Evolutionary conservation across 2,888 invertebrate genomes (phyloP).

Genomic region (Trachelus tabidus): DNA sequence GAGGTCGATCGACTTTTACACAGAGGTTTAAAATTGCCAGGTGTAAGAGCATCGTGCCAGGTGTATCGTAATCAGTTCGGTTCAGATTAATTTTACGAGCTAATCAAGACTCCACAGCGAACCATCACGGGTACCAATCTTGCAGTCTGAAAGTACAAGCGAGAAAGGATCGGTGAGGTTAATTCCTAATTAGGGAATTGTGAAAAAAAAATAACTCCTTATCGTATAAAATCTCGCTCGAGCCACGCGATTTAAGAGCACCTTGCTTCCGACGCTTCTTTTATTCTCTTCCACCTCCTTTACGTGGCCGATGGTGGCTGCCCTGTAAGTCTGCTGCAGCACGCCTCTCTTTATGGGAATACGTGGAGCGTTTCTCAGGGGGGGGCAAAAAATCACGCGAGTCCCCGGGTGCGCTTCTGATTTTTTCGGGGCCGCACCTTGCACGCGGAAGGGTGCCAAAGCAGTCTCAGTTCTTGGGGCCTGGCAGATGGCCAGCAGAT

Average conservation of each 20-base stretch:
- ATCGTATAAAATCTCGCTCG: background rate
- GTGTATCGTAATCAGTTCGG: constrained; percentile 9
- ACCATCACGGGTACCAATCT: too few relatives aligned
- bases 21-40: constrained; percentile 19
- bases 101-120: constrained; percentile 26
- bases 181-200: constrained; percentile 32
- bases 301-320: too few relatives aligned
- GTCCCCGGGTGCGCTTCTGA: constrained; percentile 7
- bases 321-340: too few relatives aligned
- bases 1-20: too few relatives aligned
- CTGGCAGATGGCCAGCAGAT: constrained; percentile 57
- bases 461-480: constrained; percentile 7
- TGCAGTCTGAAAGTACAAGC: too few relatives aligned
- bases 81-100: constrained; percentile 35
- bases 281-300: too few relatives aligned
- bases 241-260: background rate
- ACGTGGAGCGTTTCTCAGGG: background rate
- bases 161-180: constrained; percentile 17
- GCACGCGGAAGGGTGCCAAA: constrained; percentile 6
- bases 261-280: too few relatives aligned
- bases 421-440: constrained; percentile 19
- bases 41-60: constrained; percentile 32
- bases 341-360: too few relatives aligned
- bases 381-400: background rate
- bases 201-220: background rate